These are phyloP conservation scores for Tachuris rubrigastra DNA, from an alignment of 2,113 vertebrate species.

Conservation along the genomic window DNA sequence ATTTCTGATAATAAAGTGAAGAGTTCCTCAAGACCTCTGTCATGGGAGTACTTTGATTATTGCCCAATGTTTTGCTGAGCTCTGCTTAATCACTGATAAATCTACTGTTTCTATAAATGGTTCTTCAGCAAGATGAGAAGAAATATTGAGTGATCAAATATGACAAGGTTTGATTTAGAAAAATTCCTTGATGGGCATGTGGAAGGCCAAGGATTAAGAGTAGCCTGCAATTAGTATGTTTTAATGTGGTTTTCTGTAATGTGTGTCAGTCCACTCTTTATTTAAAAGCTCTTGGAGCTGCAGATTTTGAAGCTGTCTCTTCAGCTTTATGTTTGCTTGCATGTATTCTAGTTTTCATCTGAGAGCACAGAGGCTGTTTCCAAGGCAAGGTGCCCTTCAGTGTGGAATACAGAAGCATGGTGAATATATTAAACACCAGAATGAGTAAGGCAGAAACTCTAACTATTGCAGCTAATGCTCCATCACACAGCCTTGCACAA, in stretches of 20 bases:
- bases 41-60: background rate
- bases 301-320: background rate
- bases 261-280: background rate
- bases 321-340: background rate
- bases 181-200: background rate
- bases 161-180: background rate
- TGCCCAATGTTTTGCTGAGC: background rate
- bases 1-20: background rate
- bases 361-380: background rate
- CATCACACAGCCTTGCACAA: background rate
- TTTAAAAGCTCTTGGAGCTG: background rate
- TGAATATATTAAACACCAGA: constrained; percentile 3
- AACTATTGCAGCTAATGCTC: background rate
- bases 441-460: background rate
- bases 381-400: constrained; percentile 51
- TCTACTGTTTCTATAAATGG: background rate
- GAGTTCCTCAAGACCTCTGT: background rate
- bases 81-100: background rate
- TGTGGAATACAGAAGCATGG: background rate
- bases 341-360: constrained; percentile 3
- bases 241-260: background rate
- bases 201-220: background rate
- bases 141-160: constrained; percentile 5
- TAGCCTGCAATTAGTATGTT: background rate
- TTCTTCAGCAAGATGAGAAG: background rate